A percentile compares a stretch with the other conserved stretches of the same genome.
Conservation (phyloP, 1,140 invertebrate species). For the Dreissena polymorpha region DNA sequence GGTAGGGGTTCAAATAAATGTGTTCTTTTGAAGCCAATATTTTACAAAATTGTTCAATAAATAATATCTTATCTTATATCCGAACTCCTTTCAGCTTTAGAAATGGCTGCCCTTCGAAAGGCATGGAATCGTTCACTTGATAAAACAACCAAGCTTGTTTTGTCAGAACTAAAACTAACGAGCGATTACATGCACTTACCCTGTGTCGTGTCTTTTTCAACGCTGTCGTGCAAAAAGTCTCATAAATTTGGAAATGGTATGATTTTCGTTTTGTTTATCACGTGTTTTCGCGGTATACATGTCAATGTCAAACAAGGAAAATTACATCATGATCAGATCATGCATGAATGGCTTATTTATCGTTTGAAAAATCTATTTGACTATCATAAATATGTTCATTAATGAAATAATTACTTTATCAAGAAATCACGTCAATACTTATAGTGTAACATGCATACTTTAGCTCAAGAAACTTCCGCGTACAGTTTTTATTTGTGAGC, state of each 20-base stretch:
- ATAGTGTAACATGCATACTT: too few relatives aligned
- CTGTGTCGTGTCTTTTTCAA: background rate
- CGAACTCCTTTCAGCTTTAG: constrained; percentile 6
- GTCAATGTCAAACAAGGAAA: constrained; percentile 41
- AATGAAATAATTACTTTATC: too few relatives aligned
- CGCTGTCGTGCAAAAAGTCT: background rate
- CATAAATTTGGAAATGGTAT: background rate
- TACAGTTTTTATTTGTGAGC: too few relatives aligned
- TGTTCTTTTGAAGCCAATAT: too few relatives aligned
- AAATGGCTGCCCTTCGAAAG: constrained; percentile 65
- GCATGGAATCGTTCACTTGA: constrained; percentile 57
- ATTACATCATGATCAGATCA: background rate
- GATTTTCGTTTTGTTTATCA: background rate
- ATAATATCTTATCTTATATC: too few relatives aligned
- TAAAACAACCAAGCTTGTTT: constrained; percentile 14
- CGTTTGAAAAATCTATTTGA: too few relatives aligned
- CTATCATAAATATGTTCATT: too few relatives aligned
- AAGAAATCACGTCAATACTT: too few relatives aligned
- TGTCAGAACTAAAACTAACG: constrained; percentile 13
- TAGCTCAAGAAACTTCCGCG: too few relatives aligned
- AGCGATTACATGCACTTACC: background rate
- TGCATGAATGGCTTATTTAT: too few relatives aligned
- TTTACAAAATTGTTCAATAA: too few relatives aligned
- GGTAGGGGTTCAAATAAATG: too few relatives aligned
- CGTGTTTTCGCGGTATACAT: constrained; percentile 16